A percentile compares a stretch with the other conserved stretches of the same genome.
phyloP scores from a whole-genome alignment of 1,140 invertebrate genomes.

The Grapholita molesta region DNA sequence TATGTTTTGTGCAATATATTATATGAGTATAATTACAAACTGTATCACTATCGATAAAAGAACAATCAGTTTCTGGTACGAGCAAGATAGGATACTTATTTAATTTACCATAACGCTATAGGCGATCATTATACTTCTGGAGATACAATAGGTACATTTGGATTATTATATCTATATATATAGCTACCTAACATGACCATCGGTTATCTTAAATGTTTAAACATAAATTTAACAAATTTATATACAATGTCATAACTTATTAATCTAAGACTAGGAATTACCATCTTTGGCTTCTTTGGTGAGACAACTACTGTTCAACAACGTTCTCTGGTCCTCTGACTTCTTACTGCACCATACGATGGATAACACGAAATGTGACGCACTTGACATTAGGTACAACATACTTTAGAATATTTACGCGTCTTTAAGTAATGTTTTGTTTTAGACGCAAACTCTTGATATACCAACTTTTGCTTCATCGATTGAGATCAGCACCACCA shows the following conservation, averaged over 20 bases:
- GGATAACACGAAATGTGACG: neutral
- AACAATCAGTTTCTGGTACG: conserved; percentile 18
- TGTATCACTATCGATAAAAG: neutral
- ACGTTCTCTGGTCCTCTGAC: neutral
- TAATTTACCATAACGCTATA: neutral
- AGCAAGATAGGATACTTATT: conserved; percentile 19
- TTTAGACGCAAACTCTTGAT: neutral
- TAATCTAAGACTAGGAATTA: neutral
- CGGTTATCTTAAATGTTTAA: neutral
- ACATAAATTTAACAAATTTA: neutral
- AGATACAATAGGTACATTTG: neutral
- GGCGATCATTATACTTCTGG: neutral
- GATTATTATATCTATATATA: neutral
- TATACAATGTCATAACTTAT: conserved; percentile 4
- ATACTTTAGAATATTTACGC: neutral
- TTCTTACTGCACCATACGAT: neutral
- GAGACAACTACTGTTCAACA: neutral
- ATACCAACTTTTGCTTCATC: neutral
- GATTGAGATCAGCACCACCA: neutral
- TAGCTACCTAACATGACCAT: neutral
- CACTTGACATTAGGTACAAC: neutral
- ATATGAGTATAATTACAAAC: neutral
- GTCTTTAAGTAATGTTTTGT: neutral
- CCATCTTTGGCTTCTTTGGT: neutral
- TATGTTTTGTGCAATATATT: neutral